phyloP scores from a whole-genome alignment of 2,888 invertebrate genomes.

The Rotaria socialis region DNA sequence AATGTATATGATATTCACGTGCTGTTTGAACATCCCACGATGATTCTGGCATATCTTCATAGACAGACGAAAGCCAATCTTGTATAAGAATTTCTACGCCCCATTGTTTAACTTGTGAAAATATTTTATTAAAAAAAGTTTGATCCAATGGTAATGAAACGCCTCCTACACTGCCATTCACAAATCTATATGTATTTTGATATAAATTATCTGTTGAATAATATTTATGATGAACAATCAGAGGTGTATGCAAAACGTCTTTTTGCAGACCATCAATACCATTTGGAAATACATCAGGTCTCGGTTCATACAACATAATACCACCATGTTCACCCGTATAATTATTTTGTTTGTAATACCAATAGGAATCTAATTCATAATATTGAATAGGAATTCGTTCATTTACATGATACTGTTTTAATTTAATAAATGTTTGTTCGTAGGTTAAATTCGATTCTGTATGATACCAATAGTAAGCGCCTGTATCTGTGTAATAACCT shows the following conservation, averaged over 20 bases:
- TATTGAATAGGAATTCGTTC: conserved; percentile 44
- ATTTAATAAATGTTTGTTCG: conserved; percentile 51
- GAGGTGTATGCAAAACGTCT: not conserved
- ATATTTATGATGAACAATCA: conserved; percentile 32
- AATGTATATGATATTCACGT: conserved; percentile 29
- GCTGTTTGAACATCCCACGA: not conserved
- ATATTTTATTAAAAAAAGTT: conserved; percentile 4
- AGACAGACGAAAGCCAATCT: conserved; percentile 28
- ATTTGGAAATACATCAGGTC: conserved; percentile 49
- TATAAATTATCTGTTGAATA: conserved; percentile 30
- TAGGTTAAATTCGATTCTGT: conserved; percentile 51
- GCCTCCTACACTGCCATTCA: not conserved
- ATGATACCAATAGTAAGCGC: conserved; percentile 53
- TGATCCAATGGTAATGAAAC: conserved; percentile 27
- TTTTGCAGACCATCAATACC: conserved; percentile 47
- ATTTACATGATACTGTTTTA: conserved; percentile 48
- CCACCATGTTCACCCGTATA: conserved; percentile 47
- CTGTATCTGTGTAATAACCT: conserved; percentile 48
- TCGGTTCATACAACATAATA: conserved; percentile 49
- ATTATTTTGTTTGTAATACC: conserved; percentile 49
- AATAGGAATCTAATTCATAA: conserved; percentile 51
- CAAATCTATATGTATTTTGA: not conserved
- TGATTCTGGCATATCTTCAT: conserved; percentile 15
- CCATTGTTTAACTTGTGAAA: conserved; percentile 37
- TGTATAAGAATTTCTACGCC: conserved; percentile 36